phyloP scores from a whole-genome alignment of 2,113 vertebrate species.

The Haplochromis burtoni region DNA sequence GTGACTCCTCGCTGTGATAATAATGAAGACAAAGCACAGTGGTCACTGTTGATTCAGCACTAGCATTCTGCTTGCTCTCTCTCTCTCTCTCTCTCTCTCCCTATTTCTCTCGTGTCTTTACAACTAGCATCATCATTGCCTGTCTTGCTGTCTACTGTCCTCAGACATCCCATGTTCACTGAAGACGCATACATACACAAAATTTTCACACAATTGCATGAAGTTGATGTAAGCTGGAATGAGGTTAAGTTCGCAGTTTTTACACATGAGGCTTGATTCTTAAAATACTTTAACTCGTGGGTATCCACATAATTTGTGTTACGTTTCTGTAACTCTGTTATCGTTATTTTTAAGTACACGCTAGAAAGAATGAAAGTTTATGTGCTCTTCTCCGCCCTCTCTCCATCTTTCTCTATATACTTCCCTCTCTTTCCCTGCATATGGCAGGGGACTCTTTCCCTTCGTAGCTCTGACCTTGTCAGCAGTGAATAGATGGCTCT shows the following conservation, averaged over 20 bases:
- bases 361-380: not conserved
- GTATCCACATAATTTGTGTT: not conserved
- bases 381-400: conserved; percentile 25
- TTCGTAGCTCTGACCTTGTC: conserved; percentile 78
- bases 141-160: not conserved
- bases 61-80: not conserved
- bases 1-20: conserved; percentile 82
- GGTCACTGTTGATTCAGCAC: conserved; percentile 91
- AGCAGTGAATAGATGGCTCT: conserved; percentile 78
- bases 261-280: not conserved
- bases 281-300: not conserved
- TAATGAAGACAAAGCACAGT: conserved; percentile 89
- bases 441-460: conserved; percentile 67
- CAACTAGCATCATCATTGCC: conserved; percentile 25
- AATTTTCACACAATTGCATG: not conserved
- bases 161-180: not conserved
- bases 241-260: not conserved
- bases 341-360: not conserved
- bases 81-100: not conserved
- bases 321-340: not conserved
- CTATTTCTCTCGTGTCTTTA: not conserved
- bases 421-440: conserved; percentile 58
- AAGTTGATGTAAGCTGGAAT: not conserved
- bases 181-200: not conserved
- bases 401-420: conserved; percentile 28